Evolutionary conservation across 2,888 invertebrate species (phyloP).

Genomic region (Cerastoderma edule): DNA sequence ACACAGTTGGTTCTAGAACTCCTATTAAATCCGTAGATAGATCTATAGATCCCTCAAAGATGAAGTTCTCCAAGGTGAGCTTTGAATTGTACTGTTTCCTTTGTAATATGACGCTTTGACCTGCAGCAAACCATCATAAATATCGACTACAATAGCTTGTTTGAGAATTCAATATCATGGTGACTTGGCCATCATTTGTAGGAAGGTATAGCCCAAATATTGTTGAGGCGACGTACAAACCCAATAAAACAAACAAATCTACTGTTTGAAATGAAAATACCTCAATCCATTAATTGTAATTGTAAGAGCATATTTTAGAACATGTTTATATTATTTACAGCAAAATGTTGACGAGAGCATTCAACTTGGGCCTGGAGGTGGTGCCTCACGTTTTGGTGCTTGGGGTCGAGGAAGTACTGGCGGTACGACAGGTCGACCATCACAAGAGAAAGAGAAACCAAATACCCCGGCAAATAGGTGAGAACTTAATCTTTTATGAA

Average conservation of each 20-base stretch:
- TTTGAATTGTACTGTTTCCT: too few relatives aligned
- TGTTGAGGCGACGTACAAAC: too few relatives aligned
- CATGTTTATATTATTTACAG: slow-evolving; percentile 51
- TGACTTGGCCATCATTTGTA: too few relatives aligned
- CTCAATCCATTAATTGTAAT: too few relatives aligned
- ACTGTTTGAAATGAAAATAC: too few relatives aligned
- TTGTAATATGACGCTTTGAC: too few relatives aligned
- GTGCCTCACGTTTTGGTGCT: slow-evolving; percentile 73
- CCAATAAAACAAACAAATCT: too few relatives aligned
- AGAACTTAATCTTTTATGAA: not conserved
- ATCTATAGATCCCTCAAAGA: slow-evolving; percentile 58
- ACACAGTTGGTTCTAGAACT: slow-evolving; percentile 75
- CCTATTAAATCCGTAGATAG: slow-evolving; percentile 58
- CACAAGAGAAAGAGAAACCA: slow-evolving; percentile 78
- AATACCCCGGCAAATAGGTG: slow-evolving; percentile 77
- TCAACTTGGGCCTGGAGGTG: slow-evolving; percentile 83
- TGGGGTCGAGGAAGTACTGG: slow-evolving; percentile 83
- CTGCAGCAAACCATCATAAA: too few relatives aligned
- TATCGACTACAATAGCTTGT: too few relatives aligned
- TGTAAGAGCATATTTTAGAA: too few relatives aligned
- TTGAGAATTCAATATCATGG: too few relatives aligned
- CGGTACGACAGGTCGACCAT: slow-evolving; percentile 68
- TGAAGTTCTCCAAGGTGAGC: slow-evolving; percentile 59
- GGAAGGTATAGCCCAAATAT: too few relatives aligned
- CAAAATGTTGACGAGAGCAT: slow-evolving; percentile 80